phyloP scores from a whole-genome alignment of 2,888 invertebrate genomes.

The Rhimphoctona megacephalus region DNA sequence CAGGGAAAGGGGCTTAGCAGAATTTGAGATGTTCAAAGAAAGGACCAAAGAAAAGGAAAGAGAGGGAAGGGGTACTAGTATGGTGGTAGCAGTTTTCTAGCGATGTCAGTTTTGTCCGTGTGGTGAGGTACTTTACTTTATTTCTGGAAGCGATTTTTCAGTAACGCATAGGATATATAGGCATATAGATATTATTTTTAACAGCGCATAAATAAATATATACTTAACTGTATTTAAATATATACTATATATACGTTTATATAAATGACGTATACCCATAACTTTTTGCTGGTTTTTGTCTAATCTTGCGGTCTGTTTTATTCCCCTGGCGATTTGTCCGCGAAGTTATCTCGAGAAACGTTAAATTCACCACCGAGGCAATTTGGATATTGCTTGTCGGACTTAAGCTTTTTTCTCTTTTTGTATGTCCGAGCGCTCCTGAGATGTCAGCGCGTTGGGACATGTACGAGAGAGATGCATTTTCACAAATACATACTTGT shows the following conservation, averaged over 20 bases:
- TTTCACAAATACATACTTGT: conserved; percentile 21
- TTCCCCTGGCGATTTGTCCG: conserved; percentile 78
- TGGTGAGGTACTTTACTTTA: conserved; percentile 30
- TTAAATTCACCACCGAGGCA: conserved; percentile 79
- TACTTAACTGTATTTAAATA: neutral
- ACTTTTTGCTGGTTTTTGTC: conserved; percentile 71
- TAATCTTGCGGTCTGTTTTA: conserved; percentile 79
- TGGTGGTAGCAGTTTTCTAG: conserved; percentile 28
- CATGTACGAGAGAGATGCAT: conserved; percentile 24
- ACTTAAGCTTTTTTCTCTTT: conserved; percentile 70
- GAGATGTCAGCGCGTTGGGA: conserved; percentile 49
- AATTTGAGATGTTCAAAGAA: conserved; percentile 34
- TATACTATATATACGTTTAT: conserved; percentile 3
- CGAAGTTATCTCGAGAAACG: conserved; percentile 74
- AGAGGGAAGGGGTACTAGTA: conserved; percentile 28
- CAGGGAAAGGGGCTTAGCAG: conserved; percentile 22
- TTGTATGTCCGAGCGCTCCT: conserved; percentile 40
- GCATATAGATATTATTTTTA: neutral
- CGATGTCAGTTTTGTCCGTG: conserved; percentile 31
- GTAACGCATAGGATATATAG: neutral
- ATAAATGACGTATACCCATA: conserved; percentile 25
- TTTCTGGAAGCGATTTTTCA: conserved; percentile 57
- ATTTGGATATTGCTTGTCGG: conserved; percentile 81
- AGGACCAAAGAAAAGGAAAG: conserved; percentile 6
- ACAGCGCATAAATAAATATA: neutral